Conservation (phyloP, 2,797 vertebrate genomes). For the Smutsia gigantea region DNA sequence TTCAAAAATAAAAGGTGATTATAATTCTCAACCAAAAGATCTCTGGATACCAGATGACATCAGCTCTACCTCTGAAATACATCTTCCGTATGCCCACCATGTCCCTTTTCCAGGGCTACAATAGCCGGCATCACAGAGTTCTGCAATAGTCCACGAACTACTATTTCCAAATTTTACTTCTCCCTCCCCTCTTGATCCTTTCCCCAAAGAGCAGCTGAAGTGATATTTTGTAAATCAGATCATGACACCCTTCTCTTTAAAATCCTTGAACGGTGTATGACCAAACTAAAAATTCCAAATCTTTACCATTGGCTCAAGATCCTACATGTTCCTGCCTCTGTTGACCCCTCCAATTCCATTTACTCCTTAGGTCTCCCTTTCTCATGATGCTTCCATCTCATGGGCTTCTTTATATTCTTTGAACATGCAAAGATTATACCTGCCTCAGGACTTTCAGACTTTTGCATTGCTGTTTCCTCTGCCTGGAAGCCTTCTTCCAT, state of each 20-base stretch:
- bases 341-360: not conserved
- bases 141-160: not conserved
- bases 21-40: not conserved
- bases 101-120: not conserved
- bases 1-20: slow-evolving; percentile 41
- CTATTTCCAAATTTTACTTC: not conserved
- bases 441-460: not conserved
- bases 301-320: not conserved
- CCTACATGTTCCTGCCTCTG: not conserved
- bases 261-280: not conserved
- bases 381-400: not conserved
- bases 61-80: slow-evolving; percentile 11
- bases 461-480: not conserved
- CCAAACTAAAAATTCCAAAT: not conserved
- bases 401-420: not conserved
- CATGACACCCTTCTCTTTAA: not conserved
- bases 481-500: not conserved
- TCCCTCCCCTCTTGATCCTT: not conserved
- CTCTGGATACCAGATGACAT: slow-evolving; percentile 11
- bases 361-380: not conserved
- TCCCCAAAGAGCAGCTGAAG: not conserved
- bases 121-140: not conserved
- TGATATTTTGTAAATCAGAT: not conserved
- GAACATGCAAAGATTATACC: not conserved
- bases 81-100: not conserved